Base-by-base conservation (phyloP, 2,113 vertebrate species). In the Pituophis catenifer region DNA sequence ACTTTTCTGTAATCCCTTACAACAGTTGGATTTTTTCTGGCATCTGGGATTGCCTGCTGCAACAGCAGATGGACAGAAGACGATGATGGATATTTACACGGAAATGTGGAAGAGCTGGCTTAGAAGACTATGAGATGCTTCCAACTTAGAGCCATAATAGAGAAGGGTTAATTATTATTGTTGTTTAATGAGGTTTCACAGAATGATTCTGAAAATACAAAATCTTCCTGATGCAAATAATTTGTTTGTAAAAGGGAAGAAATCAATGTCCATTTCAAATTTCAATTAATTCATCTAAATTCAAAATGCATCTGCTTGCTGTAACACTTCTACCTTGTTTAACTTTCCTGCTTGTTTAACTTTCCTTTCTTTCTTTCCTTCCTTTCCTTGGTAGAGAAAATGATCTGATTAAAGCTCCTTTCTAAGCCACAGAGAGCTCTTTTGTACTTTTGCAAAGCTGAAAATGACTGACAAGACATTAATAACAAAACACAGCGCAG, bases 191-290 rank as follows among this genome's bases (percentile, higher is more conserved):
- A 33, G 24, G 23, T 59, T 57, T 44, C 13, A 53, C 23, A 54
- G 13, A 13, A 4, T 89, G 29, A 91, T 44, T 92, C 93, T 55
- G 91, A 91, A 88, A 33, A 94, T 91, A 88, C 15, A 89, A 87
- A 94, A 95, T 85, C 90, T 52, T 94, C 70, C 11, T 2, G 11
- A 90, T 95, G 85, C 95, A 91, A 58, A 94, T 38, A 93, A 90
- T 91, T 95, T 3, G 0, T 91, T 93, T 96, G 85, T 12, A n/a
- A 23, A 90, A 85, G 92, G 89, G 96, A 91, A 95, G 58, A 94
- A 96, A 97, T 97, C 95, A 95, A 95, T 95, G 93, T 96, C 94
- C 94, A 92, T 97, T 97, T 97, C 90, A 55, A 94, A 94, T 95
- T 90, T 24, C 38, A 93, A 91, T 85, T 96, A 95, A 96, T 97